Conservation (phyloP, 2,797 vertebrate species). For the Pseudochirops corinnae region DNA sequence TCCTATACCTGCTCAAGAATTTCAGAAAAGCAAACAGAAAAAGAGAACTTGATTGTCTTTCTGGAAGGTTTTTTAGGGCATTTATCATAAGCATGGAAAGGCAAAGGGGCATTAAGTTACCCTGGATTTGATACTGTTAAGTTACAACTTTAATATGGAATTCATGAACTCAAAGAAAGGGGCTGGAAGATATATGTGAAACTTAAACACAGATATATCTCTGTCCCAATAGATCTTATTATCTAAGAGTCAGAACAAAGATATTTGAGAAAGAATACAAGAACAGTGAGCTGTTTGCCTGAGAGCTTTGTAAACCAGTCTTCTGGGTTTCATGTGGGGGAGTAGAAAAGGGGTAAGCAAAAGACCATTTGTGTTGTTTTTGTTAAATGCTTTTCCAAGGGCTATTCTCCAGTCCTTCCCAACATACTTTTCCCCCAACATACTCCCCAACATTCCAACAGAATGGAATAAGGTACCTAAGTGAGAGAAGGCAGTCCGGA, state of each 20-base stretch:
- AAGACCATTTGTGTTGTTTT: background rate
- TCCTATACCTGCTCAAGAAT: background rate
- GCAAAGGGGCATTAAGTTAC: background rate
- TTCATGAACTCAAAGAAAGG: background rate
- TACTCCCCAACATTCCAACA: too few relatives aligned
- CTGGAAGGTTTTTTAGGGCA: background rate
- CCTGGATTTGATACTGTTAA: background rate
- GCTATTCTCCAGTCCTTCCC: background rate
- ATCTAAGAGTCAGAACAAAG: background rate
- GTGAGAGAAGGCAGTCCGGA: background rate
- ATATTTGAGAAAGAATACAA: slow-evolving; percentile 15
- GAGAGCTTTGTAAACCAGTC: background rate
- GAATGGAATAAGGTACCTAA: background rate
- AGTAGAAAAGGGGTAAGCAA: background rate
- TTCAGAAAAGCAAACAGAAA: background rate
- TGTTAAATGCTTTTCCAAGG: background rate
- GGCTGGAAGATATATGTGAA: slow-evolving; percentile 5
- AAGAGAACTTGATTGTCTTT: background rate
- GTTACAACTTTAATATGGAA: background rate
- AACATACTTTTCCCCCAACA: background rate
- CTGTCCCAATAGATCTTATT: background rate
- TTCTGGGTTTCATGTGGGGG: background rate
- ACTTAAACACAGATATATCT: slow-evolving; percentile 14
- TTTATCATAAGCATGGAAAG: background rate
- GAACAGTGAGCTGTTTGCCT: background rate